Conservation (phyloP, 1,140 invertebrate genomes). For the Belonocnema kinseyi region DNA sequence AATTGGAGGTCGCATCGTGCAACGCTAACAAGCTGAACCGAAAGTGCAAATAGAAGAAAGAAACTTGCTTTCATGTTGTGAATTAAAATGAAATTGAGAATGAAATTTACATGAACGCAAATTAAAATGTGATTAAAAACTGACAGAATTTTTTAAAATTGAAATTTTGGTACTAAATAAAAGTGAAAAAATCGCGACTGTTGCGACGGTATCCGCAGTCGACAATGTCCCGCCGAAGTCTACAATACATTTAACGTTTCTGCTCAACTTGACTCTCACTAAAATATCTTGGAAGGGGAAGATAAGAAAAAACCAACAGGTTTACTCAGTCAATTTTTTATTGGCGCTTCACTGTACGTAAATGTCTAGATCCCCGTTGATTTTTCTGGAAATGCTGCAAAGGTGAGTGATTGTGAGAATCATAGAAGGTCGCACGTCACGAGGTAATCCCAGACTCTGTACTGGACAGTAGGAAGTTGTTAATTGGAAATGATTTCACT, state of each 20-base stretch:
- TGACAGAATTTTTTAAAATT: conserved; percentile 1
- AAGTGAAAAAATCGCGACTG: conserved; percentile 30
- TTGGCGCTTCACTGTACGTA: conserved; percentile 33
- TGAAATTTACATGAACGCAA: not conserved
- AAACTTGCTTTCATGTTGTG: not conserved
- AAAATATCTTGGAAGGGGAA: conserved; percentile 54
- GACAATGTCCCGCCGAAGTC: conserved; percentile 60
- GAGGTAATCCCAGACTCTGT: no score
- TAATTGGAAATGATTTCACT: no score
- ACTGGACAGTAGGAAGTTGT: no score
- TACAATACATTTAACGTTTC: conserved; percentile 57
- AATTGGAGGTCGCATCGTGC: conserved; percentile 55
- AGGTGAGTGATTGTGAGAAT: no score
- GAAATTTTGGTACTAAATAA: not conserved
- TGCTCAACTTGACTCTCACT: conserved; percentile 55
- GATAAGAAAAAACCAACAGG: conserved; percentile 60
- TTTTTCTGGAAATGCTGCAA: no score
- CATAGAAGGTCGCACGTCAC: no score
- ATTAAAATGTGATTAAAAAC: not conserved
- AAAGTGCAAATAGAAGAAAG: conserved; percentile 8
- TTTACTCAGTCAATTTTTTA: conserved; percentile 53
- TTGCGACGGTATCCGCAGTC: conserved; percentile 49
- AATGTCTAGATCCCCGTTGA: no score
- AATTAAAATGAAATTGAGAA: not conserved
- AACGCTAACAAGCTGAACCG: conserved; percentile 40